Evolutionary conservation across 2,797 vertebrate species (phyloP).

Genomic region (Intellagama lesueurii): DNA sequence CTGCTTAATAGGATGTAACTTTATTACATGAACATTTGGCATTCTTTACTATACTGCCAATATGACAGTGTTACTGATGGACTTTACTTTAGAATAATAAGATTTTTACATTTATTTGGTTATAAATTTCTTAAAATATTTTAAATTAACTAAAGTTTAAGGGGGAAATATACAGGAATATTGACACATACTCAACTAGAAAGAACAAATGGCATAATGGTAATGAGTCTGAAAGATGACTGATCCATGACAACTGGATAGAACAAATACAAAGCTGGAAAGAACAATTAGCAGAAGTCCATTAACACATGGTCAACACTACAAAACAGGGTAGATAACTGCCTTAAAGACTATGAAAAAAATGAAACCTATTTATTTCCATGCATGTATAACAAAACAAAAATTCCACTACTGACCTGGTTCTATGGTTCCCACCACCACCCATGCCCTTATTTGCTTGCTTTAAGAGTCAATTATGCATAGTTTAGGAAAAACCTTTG

Average conservation of each 20-base stretch:
- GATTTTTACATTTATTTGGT: background rate
- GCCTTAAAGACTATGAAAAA: background rate
- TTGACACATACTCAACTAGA: background rate
- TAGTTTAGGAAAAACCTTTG: background rate
- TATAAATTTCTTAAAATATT: background rate
- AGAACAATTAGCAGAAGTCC: background rate
- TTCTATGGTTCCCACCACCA: background rate
- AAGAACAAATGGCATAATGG: background rate
- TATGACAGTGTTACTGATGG: no score
- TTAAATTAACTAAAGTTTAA: background rate
- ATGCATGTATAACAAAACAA: background rate
- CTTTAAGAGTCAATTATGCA: background rate
- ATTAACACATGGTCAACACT: background rate
- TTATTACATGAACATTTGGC: no score
- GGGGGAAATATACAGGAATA: background rate
- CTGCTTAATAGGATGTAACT: no score
- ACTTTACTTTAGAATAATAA: background rate
- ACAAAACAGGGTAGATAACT: background rate
- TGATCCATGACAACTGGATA: background rate
- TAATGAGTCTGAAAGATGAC: background rate
- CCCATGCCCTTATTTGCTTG: background rate
- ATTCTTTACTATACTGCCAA: background rate
- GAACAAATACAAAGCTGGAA: background rate
- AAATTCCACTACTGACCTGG: background rate
- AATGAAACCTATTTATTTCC: background rate